A percentile compares a stretch with the other conserved stretches of the same genome.
Evolutionary conservation across 2,797 vertebrate species (phyloP).

Genomic region (Siniperca obscura): DNA sequence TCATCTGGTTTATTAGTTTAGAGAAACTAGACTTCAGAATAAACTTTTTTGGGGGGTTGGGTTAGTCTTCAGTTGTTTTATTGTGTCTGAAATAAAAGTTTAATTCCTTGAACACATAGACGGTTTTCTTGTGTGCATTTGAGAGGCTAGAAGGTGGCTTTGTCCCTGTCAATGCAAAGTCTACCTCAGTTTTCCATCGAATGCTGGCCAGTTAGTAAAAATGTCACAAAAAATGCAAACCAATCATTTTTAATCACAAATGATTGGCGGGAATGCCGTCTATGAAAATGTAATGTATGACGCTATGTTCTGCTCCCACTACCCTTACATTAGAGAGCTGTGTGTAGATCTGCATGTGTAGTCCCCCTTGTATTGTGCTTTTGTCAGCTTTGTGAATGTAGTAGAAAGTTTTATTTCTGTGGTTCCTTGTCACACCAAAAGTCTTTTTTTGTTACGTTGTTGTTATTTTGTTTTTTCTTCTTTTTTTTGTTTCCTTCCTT

Average conservation of each 20-base stretch:
- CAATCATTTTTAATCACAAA: conserved; percentile 51
- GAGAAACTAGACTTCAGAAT: conserved; percentile 22
- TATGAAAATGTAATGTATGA: conserved; percentile 34
- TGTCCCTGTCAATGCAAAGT: conserved; percentile 28
- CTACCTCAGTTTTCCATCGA: neutral
- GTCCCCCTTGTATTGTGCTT: conserved; percentile 75
- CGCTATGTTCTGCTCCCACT: conserved; percentile 73
- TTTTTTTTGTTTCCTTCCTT: conserved; percentile 80
- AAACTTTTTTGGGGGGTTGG: neutral
- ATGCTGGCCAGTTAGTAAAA: conserved; percentile 20
- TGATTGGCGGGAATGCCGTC: conserved; percentile 49
- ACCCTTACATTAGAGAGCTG: conserved; percentile 86
- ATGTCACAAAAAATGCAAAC: conserved; percentile 28
- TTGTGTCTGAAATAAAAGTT: conserved; percentile 31
- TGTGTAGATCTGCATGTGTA: conserved; percentile 85
- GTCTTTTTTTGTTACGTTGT: conserved; percentile 89
- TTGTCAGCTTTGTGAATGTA: conserved; percentile 85
- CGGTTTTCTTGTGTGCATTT: conserved; percentile 33
- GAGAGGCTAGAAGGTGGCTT: conserved; percentile 20
- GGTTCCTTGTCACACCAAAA: conserved; percentile 83
- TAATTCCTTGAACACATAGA: neutral
- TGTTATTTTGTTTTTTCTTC: conserved; percentile 92
- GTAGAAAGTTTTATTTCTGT: conserved; percentile 88
- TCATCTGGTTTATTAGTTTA: conserved; percentile 35
- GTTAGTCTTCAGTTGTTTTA: conserved; percentile 13